These are phyloP conservation scores for Drosophila antonietae DNA, from an alignment of 2,888 invertebrate species.

Conservation along the genomic window DNA sequence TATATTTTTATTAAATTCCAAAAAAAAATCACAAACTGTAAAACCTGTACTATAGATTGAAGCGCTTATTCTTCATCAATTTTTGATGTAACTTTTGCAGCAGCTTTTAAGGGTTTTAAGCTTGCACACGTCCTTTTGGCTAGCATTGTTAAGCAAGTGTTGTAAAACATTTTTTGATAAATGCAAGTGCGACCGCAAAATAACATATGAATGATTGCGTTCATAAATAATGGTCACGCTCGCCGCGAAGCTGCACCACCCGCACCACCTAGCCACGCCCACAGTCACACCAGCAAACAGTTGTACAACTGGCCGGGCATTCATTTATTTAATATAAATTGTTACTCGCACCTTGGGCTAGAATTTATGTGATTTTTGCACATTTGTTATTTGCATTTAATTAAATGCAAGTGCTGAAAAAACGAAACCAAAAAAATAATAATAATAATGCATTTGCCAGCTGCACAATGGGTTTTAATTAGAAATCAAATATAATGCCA, in stretches of 20 bases:
- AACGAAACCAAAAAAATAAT: constrained; percentile 36
- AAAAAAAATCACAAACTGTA: too few relatives aligned
- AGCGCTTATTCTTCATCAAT: background rate
- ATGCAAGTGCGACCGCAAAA: constrained; percentile 75
- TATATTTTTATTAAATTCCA: too few relatives aligned
- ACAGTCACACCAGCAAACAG: background rate
- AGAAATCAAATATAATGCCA: constrained; percentile 73
- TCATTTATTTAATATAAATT: constrained; percentile 13
- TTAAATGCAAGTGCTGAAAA: constrained; percentile 62
- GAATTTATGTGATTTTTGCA: constrained; percentile 67
- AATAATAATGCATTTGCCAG: constrained; percentile 19
- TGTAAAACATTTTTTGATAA: constrained; percentile 79
- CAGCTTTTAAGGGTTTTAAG: constrained; percentile 10
- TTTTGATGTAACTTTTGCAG: background rate
- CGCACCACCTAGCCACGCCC: background rate
- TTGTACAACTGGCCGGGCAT: constrained; percentile 2
- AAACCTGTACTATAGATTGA: background rate
- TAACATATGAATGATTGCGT: constrained; percentile 79
- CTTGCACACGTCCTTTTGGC: constrained; percentile 7
- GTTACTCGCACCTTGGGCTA: constrained; percentile 39
- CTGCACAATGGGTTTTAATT: constrained; percentile 65
- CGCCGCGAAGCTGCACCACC: constrained; percentile 22
- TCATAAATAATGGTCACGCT: constrained; percentile 70
- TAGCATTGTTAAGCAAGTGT: constrained; percentile 65
- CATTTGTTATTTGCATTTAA: constrained; percentile 80